These are phyloP conservation scores for Agrotis exclamationis DNA, from an alignment of 2,888 invertebrate genomes.

Conservation along the genomic window DNA sequence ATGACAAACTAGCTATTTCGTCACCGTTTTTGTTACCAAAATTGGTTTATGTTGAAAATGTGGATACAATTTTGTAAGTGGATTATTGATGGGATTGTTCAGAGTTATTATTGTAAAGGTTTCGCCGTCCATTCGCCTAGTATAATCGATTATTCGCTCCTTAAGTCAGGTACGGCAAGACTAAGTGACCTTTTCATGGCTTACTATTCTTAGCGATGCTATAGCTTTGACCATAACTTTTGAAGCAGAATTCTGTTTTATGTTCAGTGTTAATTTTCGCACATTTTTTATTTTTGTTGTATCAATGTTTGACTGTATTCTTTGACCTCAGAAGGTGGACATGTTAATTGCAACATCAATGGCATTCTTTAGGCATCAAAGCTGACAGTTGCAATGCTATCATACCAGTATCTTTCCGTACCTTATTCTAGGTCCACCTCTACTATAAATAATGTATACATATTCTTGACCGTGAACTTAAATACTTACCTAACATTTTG, in stretches of 20 bases:
- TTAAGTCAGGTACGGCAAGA: slow-evolving; percentile 37
- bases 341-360: not conserved
- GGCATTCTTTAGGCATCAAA: not conserved
- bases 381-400: not conserved
- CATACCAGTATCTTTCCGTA: not conserved
- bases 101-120: slow-evolving; percentile 45
- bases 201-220: slow-evolving; percentile 30
- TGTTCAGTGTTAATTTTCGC: not conserved
- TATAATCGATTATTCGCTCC: slow-evolving; percentile 52
- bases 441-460: not conserved
- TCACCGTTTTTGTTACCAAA: slow-evolving; percentile 12
- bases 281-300: not conserved
- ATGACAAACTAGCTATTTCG: slow-evolving; percentile 14
- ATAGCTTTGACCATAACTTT: slow-evolving; percentile 13
- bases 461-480: slow-evolving; percentile 50
- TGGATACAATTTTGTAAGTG: slow-evolving; percentile 8
- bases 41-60: not conserved
- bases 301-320: not conserved
- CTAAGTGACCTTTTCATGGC: slow-evolving; percentile 46
- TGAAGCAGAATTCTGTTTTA: slow-evolving; percentile 1
- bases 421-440: not conserved
- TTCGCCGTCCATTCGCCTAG: slow-evolving; percentile 34
- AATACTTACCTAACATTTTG: slow-evolving; percentile 14
- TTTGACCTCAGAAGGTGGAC: not conserved
- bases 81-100: slow-evolving; percentile 34